Conservation (phyloP, 2,113 vertebrate genomes). For the Tursiops truncatus region DNA sequence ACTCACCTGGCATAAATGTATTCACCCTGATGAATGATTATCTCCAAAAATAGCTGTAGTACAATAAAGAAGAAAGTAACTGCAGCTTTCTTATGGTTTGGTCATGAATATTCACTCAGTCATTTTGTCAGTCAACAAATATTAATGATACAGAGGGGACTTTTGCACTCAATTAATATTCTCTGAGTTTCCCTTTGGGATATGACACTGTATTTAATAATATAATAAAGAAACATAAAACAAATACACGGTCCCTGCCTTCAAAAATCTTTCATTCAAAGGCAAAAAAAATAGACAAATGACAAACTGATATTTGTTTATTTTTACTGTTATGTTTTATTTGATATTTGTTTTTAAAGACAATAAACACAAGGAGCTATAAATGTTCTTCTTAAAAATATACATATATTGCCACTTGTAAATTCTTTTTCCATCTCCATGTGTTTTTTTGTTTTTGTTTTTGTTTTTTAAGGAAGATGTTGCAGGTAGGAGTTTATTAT, state of each 20-base stretch:
- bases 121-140: conserved; percentile 54
- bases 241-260: not conserved
- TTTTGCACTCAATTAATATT: conserved; percentile 43
- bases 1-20: conserved; percentile 35
- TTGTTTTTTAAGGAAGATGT: too few species aligned
- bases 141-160: not conserved
- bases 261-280: conserved; percentile 47
- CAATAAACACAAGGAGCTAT: conserved; percentile 21
- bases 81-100: conserved; percentile 35
- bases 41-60: conserved; percentile 14
- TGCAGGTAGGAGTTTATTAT: too few species aligned
- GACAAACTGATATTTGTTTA: conserved; percentile 15
- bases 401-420: conserved; percentile 26
- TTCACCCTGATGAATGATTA: conserved; percentile 37
- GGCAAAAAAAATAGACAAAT: not conserved
- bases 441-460: not conserved
- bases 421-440: conserved; percentile 41
- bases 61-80: conserved; percentile 27
- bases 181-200: not conserved
- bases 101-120: conserved; percentile 36
- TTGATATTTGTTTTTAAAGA: conserved; percentile 50
- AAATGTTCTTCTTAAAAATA: conserved; percentile 40
- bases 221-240: conserved; percentile 49
- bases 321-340: not conserved
- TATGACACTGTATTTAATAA: conserved; percentile 32